Evolutionary conservation across 2,888 invertebrate species (phyloP).

Genomic region (Geophilus truncorum): DNA sequence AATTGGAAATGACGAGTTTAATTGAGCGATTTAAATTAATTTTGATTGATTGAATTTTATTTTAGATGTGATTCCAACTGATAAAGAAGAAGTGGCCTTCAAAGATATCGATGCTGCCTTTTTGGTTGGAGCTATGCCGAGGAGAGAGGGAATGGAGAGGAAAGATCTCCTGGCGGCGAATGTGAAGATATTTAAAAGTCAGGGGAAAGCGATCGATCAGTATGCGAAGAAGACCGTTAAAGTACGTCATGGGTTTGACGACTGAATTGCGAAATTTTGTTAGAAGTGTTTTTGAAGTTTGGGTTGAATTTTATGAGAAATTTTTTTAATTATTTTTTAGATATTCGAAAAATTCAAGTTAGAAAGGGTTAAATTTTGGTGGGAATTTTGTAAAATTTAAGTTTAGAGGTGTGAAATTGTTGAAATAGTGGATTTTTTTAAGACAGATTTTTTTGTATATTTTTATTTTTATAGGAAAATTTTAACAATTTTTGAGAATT

Average conservation of each 20-base stretch:
- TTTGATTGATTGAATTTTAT: neutral
- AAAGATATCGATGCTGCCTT: conserved; percentile 94
- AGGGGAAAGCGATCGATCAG: conserved; percentile 83
- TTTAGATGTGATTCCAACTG: conserved; percentile 73
- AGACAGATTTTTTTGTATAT: neutral
- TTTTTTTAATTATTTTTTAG: too few relatives aligned
- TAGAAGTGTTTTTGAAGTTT: too few relatives aligned
- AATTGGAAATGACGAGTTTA: neutral
- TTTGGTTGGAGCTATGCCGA: conserved; percentile 96
- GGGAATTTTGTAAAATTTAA: neutral
- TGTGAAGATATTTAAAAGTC: conserved; percentile 95
- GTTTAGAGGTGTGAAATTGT: neutral
- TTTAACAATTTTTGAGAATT: too few relatives aligned
- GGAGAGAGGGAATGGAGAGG: conserved; percentile 96
- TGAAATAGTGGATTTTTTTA: neutral
- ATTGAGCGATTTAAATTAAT: neutral
- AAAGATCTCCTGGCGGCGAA: conserved; percentile 96
- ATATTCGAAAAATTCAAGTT: too few relatives aligned
- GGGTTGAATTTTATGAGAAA: too few relatives aligned
- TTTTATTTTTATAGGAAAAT: neutral
- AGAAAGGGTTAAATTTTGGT: too few relatives aligned
- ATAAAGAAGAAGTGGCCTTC: conserved; percentile 85
- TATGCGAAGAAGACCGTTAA: conserved; percentile 87
- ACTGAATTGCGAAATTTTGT: too few relatives aligned
- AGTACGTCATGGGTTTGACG: too few relatives aligned